Evolutionary conservation across 2,888 invertebrate species (phyloP), one percentile per base, ranked within the genome.

Genomic region (Napeogenes inachia): DNA sequence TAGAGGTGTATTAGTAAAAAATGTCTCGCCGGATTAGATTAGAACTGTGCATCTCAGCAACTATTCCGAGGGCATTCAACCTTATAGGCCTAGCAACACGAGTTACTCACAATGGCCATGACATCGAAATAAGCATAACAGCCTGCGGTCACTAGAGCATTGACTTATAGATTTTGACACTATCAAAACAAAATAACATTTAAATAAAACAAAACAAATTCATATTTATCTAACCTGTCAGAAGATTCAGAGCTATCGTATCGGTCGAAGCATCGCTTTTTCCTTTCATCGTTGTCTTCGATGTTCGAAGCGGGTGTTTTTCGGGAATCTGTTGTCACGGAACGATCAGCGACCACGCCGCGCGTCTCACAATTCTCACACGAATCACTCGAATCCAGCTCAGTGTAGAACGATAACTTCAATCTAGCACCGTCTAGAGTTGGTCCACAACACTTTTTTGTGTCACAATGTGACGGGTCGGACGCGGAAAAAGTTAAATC

Each of bases 221-320:
- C 45, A 45, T 54, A 5, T 30, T 13, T 21, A 69, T 82, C 92
- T 92, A 87, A 96, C 97, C 97, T 97, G 95, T 97, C 97, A 90
- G 96, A 97, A 80, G 96, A 96, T 91, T 97, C 97, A 79, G 96
- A 96, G 88, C 96, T 97, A 92, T 97, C 97, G 92, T 96, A 97
- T 92, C 96, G 94, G 93, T 97, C 96, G 85, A 95, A 92, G 91
- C 96, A 96, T 90, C 97, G 93, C 91, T 95, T 96, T 91, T 94
- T 95, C 85, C 94, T 93, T 81, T 93, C 94, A 75, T 93, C 93
- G 65, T 89, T 87, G 66, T 82, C 79, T 72, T 74, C 79, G 67
- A 71, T 70, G 74, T 73, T 85, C 78, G 75, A 75, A 72, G 79
- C 81, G 73, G 79, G 76, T 73, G 84, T 79, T 78, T 82, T 86